Evolutionary conservation across 2,888 invertebrate species (phyloP), one percentile per base, ranked within the genome.

Genomic region (Disparrhopalites patrizii): DNA sequence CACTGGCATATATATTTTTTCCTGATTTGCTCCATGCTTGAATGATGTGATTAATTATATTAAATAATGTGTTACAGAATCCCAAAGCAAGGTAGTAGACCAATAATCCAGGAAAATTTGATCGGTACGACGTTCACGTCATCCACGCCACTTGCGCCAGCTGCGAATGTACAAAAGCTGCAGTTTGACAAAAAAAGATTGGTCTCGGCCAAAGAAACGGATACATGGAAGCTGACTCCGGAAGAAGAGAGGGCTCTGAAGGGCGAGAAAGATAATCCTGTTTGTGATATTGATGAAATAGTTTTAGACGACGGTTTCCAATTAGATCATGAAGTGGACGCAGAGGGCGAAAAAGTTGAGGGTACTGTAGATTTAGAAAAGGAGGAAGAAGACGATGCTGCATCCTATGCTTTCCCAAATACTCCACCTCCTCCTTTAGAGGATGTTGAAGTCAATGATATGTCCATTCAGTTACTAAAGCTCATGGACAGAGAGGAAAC

Each of bases 341-440:
- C 33, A 5, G 25, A 54, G 3, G 62, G 40, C 8, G 36, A 36
- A n/a, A n/a, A n/a, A n/a, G n/a, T n/a, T 27, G 62, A 55, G n/a
- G 27, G n/a, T 1, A 25, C 23, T 2, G 5, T 13, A n/a, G 40
- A 62, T 28, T 13, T 28, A 18, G 54, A 40, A 13, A 36, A 33
- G 15, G 54, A 27, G 25, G 62, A 54, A 3, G 5, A 31, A 28
- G 40, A 58, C 43, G 64, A 68, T 38, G 66, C 54, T 3, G 51
- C 55, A 51, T 20, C 65, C 33, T n/a, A 62, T 62, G 27, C 30
- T 20, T 13, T 50, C 18, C 13, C 33, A 15, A 36, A 47, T 1
- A 28, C 61, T 0, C 66, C 65, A 20, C 47, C 60, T 36, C 60
- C 66, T 15, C 71, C 71, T 2, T 3, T 64, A 3, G 40, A 58